phyloP scores from a whole-genome alignment of 2,113 vertebrate species.

The Bombycilla garrulus region DNA sequence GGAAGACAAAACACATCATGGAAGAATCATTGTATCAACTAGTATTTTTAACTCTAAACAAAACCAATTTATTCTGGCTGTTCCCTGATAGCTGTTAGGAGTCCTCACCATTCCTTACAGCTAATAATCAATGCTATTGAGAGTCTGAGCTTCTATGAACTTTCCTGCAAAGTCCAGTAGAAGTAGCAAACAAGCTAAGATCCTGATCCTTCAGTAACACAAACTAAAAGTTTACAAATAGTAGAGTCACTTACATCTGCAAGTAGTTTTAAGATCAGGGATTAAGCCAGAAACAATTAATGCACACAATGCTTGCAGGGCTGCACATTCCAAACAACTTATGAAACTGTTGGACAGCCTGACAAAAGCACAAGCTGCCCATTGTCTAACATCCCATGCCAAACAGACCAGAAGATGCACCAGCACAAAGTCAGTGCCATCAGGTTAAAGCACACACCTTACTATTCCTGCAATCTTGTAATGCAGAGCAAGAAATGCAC shows the following conservation, averaged over 20 bases:
- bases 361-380: background rate
- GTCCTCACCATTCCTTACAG: background rate
- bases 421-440: rapidly evolving
- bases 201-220: background rate
- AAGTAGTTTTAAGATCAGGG: background rate
- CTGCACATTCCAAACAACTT: background rate
- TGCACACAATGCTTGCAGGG: background rate
- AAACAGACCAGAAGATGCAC: background rate
- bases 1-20: background rate
- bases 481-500: rapidly evolving
- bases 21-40: background rate
- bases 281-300: constrained; percentile 21
- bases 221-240: background rate
- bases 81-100: background rate
- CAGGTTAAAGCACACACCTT: background rate
- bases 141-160: background rate
- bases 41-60: background rate
- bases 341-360: background rate
- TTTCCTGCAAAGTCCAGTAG: background rate
- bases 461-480: too few relatives aligned
- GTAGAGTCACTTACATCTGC: constrained; percentile 9
- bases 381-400: background rate
- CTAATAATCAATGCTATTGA: background rate
- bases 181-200: background rate
- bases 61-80: background rate